These are phyloP conservation scores for Callyntrura sp. DNA, from an alignment of 2,888 invertebrate genomes.

Conservation along the genomic window DNA sequence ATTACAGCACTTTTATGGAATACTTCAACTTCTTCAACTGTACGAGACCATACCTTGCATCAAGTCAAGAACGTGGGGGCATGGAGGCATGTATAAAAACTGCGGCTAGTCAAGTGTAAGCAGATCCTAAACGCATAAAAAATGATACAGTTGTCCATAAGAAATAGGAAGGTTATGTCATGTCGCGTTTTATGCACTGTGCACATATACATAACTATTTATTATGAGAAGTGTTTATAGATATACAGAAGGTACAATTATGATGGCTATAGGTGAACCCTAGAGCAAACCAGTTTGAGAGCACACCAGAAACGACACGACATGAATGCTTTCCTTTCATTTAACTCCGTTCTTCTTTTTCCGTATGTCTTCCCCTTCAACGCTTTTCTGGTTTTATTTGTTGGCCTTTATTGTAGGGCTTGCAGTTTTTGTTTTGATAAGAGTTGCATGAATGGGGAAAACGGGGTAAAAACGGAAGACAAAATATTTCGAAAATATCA, in stretches of 20 bases:
- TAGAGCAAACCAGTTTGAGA: not conserved
- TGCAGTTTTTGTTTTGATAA: not conserved
- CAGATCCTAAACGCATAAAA: not conserved
- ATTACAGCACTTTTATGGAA: not conserved
- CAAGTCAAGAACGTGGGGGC: not conserved
- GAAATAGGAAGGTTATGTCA: not conserved
- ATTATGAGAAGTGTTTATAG: not conserved
- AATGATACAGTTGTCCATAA: slow-evolving; percentile 3
- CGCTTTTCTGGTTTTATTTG: slow-evolving; percentile 65
- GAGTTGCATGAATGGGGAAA: not conserved
- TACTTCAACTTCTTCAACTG: not conserved
- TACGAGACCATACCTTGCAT: not conserved
- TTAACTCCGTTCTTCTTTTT: not conserved
- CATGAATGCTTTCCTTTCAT: slow-evolving; percentile 44
- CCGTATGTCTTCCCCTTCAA: slow-evolving; percentile 37
- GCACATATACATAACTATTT: not conserved
- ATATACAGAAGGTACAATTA: not conserved
- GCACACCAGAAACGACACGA: slow-evolving; percentile 31
- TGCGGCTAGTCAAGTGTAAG: slow-evolving; percentile 31
- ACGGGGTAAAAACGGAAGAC: not conserved
- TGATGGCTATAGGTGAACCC: not conserved
- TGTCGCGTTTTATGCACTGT: not conserved
- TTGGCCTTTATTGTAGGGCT: slow-evolving; percentile 25
- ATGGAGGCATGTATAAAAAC: not conserved
- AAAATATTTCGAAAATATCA: not conserved